These are phyloP conservation scores for fruit fly (Drosophila melanogaster) DNA, from an alignment of 1,140 invertebrate genomes.

Conservation along the genomic window Release_6_plus_ISO1_MT NT_033777.3:8798001-8798500, in stretches of 20 bases:
- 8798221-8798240: conserved; percentile 24
- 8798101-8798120: too few species aligned
- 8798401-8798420: conserved; percentile 35
- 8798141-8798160: not conserved
- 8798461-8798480: conserved; percentile 51
- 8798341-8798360: conserved; percentile 44
- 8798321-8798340: conserved; percentile 66
- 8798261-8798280: conserved; percentile 52
- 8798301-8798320: conserved; percentile 70
- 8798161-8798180: not conserved
- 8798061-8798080: too few species aligned
- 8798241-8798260: conserved; percentile 42
- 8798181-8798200: not conserved
- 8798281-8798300: conserved; percentile 21
- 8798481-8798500: conserved; percentile 61
- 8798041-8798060: conserved; percentile 27
- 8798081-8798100: too few species aligned
- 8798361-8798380: conserved; percentile 30
- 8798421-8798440: conserved; percentile 21
- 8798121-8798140: not conserved
- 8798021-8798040: conserved; percentile 52
- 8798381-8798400: conserved; percentile 61
- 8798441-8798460: conserved; percentile 42
- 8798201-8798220: conserved; percentile 5
- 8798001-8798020: conserved; percentile 58